Conservation (phyloP, 92 coral and sea anemone species). For the Zoanthus gigantus region DNA sequence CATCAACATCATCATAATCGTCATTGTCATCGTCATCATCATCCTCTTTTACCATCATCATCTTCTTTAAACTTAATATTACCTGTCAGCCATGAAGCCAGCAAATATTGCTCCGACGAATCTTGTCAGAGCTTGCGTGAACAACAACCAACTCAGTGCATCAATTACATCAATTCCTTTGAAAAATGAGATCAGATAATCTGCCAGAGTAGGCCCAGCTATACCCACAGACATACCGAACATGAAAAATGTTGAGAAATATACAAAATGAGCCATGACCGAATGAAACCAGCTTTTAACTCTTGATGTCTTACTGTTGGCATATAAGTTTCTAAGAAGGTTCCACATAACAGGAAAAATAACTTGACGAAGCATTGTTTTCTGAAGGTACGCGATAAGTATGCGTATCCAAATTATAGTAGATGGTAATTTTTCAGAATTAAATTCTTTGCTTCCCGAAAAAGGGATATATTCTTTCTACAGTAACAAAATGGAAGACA, state of each 20-base stretch:
- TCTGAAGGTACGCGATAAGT: not conserved
- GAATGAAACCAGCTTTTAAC: conserved; percentile 7
- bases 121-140: conserved; percentile 82
- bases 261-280: conserved; percentile 65
- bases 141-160: conserved; percentile 85
- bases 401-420: not conserved
- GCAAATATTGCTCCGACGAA: conserved; percentile 89
- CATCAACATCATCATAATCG: not conserved
- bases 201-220: conserved; percentile 91
- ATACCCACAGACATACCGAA: conserved; percentile 95
- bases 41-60: not conserved
- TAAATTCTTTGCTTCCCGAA: not conserved
- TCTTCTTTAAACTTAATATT: not conserved
- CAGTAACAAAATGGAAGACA: not conserved
- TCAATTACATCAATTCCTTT: conserved; percentile 73
- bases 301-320: conserved; percentile 17
- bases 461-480: not conserved
- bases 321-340: conserved; percentile 52
- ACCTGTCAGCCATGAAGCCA: conserved; percentile 89
- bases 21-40: not conserved
- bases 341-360: conserved; percentile 69
- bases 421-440: not conserved
- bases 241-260: conserved; percentile 80
- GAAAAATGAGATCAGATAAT: conserved; percentile 76
- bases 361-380: conserved; percentile 74